Base-by-base conservation (phyloP, 2,888 invertebrate species). In the Drosophila ezoana region DNA sequence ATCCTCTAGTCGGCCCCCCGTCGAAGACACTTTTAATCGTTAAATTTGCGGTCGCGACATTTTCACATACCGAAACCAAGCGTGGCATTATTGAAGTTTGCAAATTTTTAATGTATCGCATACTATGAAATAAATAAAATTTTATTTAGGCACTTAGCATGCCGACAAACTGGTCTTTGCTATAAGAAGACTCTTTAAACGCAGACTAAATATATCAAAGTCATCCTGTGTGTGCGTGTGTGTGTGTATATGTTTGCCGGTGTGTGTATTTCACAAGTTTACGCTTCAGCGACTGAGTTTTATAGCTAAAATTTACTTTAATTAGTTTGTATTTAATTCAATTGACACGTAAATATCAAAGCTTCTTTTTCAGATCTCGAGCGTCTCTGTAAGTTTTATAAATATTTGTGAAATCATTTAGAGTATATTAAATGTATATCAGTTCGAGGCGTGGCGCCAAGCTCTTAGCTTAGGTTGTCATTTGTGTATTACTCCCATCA, bases 261-360 rank as follows among this genome's bases (percentile, higher is more conserved):
- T 47, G 58, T 72, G 58, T 45, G 65, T 57, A 53, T 70, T 38
- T 32, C 37, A 20, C 35, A 41, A 11, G 6, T 16, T 5, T 13
- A 23, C 23, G 40, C 33, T 40, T 16, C 10, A 57, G 41, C 38
- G 41, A 58, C 13, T 43, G 18, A 53, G 37, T 16, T 43, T 64
- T 47, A 53, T 35, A 23, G 18, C n/a, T 10, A 57, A 81, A 69
- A 65, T 79, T 65, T 64, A 51, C 51, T 64, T 65, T 63, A 83
- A 86, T 87, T 87, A 83, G 76, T 79, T 79, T 62, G 67, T 76
- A 81, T 84, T 84, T 86, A 86, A 84, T 88, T 80, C 70, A 80
- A 84, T 84, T 84, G 48, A 66, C 87, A 83, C 32, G 51, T 41
- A 57, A 51, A 45, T 67, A 68, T 47, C 65, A 73, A 86, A 59